Evolutionary conservation across 2,113 vertebrate genomes (phyloP).

Genomic region (Vidua macroura): DNA sequence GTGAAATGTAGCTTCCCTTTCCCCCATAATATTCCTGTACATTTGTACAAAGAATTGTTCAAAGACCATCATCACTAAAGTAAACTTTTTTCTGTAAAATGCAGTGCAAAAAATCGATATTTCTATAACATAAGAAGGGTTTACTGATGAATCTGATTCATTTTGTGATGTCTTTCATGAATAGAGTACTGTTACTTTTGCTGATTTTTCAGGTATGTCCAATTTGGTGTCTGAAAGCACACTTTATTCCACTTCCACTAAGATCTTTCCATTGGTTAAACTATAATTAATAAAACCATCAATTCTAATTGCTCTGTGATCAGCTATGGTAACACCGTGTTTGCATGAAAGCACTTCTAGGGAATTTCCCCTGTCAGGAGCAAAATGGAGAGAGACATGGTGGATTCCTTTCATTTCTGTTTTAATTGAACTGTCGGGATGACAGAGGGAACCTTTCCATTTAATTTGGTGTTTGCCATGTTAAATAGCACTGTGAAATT

Average conservation of each 20-base stretch:
- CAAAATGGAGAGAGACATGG: not conserved
- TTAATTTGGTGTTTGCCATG: not conserved
- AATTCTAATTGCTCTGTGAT: not conserved
- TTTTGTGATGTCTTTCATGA: not conserved
- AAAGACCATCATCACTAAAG: not conserved
- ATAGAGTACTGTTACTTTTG: not conserved
- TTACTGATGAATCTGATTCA: not conserved
- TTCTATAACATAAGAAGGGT: not conserved
- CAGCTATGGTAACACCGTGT: not conserved
- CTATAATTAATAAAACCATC: not conserved
- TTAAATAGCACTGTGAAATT: conserved; percentile 23
- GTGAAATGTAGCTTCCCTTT: conserved; percentile 31
- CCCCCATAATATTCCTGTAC: not conserved
- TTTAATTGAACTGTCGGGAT: not conserved
- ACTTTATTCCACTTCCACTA: not conserved
- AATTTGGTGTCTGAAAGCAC: not conserved
- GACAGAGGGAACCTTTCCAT: not conserved
- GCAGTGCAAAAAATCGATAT: not conserved
- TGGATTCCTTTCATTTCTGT: not conserved
- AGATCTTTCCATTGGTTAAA: not conserved
- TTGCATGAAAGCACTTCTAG: not conserved
- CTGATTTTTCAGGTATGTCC: not conserved
- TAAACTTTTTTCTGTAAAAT: not conserved
- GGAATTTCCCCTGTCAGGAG: not conserved
- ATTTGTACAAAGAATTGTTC: not conserved